Evolutionary conservation across 2,888 invertebrate genomes (phyloP), one percentile per base, ranked within the genome.

Genomic region (Caenorhabditis sp.): DNA sequence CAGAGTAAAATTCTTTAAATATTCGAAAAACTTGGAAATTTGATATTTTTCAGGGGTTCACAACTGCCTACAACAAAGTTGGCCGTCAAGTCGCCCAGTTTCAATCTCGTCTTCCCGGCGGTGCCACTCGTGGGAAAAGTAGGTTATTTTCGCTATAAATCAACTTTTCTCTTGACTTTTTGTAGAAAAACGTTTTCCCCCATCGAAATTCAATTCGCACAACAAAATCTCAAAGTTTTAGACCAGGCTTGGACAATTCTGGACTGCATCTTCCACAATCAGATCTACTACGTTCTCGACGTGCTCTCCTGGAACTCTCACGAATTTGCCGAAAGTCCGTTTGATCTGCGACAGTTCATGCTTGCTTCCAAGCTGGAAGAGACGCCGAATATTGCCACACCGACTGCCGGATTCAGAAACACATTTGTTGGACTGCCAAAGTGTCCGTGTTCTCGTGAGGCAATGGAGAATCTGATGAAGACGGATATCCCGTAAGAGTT

Each of bases 291-390:
- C 92, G 94, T 96, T 0, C 92, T 98, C 69, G 98, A 98, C 92
- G 93, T 96, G 2, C 92, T 97, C 85, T 95, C 94, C 35, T 97
- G 96, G 96, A 85, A 71, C 51, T 77, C 56, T 2, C 60, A 55
- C 40, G 68, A 80, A 22, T 68, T 78, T 32, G 67, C 53, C 18
- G 76, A 85, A 8, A 70, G 71, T 53, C 82, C 84, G 8, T 94
- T 95, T 9, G 95, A 95, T 88, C 96, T 96, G 91, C 94, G 97
- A 50, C 95, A 96, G 89, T 97, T 94, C 92, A 97, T 97, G 96
- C 89, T 97, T 67, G 93, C 94, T 77, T 94, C 95, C 0, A 95
- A 96, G 90, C 93, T 96, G 44, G 92, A 93, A 1, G 96, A 97
- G 91, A 92, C 18, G 15, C 82, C 82, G 6, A 70, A 80, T 8